Base-by-base conservation (phyloP, 2,797 vertebrate genomes). In the Valencia hispanica region DNA sequence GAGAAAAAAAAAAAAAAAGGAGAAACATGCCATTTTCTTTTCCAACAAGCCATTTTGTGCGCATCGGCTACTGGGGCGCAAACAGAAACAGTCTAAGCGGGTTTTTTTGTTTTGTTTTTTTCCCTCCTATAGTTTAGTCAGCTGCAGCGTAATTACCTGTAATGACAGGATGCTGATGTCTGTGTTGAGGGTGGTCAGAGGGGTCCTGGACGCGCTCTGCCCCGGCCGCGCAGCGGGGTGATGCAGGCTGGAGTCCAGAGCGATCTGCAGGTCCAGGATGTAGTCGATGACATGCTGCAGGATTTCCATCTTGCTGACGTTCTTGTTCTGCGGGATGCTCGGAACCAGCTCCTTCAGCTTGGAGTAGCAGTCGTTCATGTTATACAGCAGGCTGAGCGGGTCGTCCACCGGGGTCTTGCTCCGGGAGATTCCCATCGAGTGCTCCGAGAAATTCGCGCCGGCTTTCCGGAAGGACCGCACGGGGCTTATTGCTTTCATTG, bases 341-440 rank as follows among this genome's bases (percentile, higher is more conserved):
- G 98, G 98, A 94, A 99, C 98, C 91, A 99, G 96, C 95, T 99
- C 98, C 88, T 98, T 98, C 93, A 99, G 96, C 91, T 98, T 98
- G 74, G 97, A 98, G 95, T 99, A 99, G 95, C 98, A 99, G 94
- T 98, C 98, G 93, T 99, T 99, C 98, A 99, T 99, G 93, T 99
- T 98, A 95, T 99, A 99, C 32, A 99, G 96, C 88, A 99, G 94
- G 89, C 97, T 97, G 93, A 98, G 95, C 10, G 98, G 97, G 88
- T 98, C 98, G 69, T 99, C 98, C 95, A 96, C 97, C 53, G 97
- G 97, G 80, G 97, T 97, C 88, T 99, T 99, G 96, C 97, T 97
- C 87, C 98, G 96, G 81, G 98, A 97, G 92, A 99, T 97, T 85
- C 97, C 97, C 92, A 99, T 92, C 87, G 94, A 95, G 93, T 97